Conservation (phyloP, 2,888 invertebrate genomes). For the Tipula vernalis region DNA sequence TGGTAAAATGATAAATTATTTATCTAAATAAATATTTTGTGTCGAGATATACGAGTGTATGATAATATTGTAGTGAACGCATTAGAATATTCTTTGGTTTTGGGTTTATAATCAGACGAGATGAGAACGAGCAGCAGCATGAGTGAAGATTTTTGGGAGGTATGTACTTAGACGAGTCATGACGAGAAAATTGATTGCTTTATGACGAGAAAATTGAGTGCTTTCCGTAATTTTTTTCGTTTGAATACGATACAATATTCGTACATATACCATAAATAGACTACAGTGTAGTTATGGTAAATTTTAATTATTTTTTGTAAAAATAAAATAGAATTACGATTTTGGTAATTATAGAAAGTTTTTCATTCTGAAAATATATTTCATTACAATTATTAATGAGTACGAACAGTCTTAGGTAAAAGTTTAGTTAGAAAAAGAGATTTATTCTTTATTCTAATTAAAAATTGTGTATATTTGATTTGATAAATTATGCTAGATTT, state of each 20-base stretch:
- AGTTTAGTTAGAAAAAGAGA: not conserved
- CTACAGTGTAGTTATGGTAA: not conserved
- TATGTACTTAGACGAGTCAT: not conserved
- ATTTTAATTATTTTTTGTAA: not conserved
- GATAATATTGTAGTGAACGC: not conserved
- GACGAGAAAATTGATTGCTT: not conserved
- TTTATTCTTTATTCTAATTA: not conserved
- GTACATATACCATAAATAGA: not conserved
- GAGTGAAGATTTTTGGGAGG: not conserved
- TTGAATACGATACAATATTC: not conserved
- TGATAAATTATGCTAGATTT: not conserved
- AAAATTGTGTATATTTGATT: not conserved
- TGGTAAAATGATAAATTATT: conserved; percentile 4
- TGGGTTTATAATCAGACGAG: not conserved
- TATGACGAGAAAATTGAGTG: not conserved
- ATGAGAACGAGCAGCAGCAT: not conserved
- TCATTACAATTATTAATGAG: not conserved
- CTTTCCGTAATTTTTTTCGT: not conserved
- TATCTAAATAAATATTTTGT: not conserved
- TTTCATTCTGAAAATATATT: not conserved
- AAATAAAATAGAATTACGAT: not conserved
- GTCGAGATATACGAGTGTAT: not conserved
- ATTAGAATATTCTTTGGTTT: not conserved
- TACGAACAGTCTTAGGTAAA: not conserved
- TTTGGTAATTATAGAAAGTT: not conserved